Conservation (phyloP, 2,113 vertebrate species). For the Silurus glanis region DNA sequence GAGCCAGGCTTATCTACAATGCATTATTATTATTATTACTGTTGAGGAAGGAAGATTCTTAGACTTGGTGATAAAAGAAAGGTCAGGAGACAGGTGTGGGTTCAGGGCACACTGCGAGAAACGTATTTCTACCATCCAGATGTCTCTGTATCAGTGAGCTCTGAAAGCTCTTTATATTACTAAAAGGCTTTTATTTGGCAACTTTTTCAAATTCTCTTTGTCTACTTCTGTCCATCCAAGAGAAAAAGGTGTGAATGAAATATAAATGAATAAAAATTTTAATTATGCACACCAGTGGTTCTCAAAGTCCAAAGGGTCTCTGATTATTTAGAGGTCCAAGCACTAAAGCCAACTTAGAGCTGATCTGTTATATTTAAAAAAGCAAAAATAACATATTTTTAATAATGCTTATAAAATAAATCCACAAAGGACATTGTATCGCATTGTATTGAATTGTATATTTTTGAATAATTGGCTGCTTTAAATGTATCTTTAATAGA, state of each 20-base stretch:
- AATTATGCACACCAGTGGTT: neutral
- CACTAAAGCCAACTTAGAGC: neutral
- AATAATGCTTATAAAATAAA: neutral
- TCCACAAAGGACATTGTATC: too few relatives aligned
- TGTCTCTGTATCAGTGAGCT: neutral
- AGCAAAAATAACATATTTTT: neutral
- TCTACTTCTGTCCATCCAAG: neutral
- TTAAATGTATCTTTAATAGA: neutral
- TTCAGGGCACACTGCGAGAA: conserved; percentile 9
- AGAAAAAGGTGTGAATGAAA: neutral
- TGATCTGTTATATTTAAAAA: neutral
- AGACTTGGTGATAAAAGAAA: conserved; percentile 32
- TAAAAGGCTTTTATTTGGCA: neutral
- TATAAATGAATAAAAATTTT: too few relatives aligned
- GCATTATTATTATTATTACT: conserved; percentile 38
- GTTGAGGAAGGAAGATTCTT: conserved; percentile 34
- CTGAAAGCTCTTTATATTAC: neutral
- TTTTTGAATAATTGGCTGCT: neutral
- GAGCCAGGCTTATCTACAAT: conserved; percentile 32
- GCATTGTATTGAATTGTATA: neutral
- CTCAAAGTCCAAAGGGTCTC: neutral
- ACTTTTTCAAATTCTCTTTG: neutral
- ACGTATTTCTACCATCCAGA: neutral
- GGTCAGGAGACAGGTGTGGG: conserved; percentile 27
- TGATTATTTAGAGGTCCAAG: neutral